Evolutionary conservation across 1,140 invertebrate genomes (phyloP), one percentile per base, ranked within the genome.

Genomic region (Polypedilum vanderplanki): DNA sequence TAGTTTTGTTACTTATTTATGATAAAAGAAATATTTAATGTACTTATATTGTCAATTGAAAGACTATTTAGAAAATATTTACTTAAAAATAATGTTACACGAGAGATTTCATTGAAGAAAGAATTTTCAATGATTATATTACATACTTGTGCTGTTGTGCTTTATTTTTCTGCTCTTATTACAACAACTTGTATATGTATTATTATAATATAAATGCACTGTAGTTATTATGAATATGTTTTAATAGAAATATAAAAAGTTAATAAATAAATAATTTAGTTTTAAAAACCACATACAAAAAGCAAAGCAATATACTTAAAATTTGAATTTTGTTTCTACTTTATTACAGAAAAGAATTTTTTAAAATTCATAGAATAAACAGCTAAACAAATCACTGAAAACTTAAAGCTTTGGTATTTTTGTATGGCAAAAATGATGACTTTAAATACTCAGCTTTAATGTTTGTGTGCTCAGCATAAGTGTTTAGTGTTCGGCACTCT

Each of bases 161-260:
- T 57, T 57, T 57, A 57, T 57, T 57, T 57, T 57, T 57, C 15
- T 57, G 46, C 46, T 57, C 46, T 57, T 57, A 57, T n/a, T 57
- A 33, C 24, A 5, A 33, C 5, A 3, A 33, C 24, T 3, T 33
- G 5, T 33, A 33, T 33, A n/a, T n/a, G n/a, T n/a, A n/a, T n/a
- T n/a, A n/a, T 33, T 33, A 33, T 33, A 5, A 5, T 3, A 3
- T 3, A 33, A 33, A 33, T 33, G 24, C 24, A 33, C n/a, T 57
- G 46, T 57, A 57, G n/a, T 57, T 57, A 57, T n/a, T n/a, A 33
- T 57, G 12, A 57, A 57, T 57, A 57, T 57, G 46, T 57, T 57
- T 57, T n/a, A 57, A 33, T 33, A 12, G 46, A 57, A n/a, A 57
- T 12, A 57, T 57, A 57, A 12, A 12, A n/a, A 57, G 46, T 57